Evolutionary conservation across 2,797 vertebrate genomes (phyloP), one percentile per base, ranked within the genome.

Genomic region (Tolypeutes matacus): DNA sequence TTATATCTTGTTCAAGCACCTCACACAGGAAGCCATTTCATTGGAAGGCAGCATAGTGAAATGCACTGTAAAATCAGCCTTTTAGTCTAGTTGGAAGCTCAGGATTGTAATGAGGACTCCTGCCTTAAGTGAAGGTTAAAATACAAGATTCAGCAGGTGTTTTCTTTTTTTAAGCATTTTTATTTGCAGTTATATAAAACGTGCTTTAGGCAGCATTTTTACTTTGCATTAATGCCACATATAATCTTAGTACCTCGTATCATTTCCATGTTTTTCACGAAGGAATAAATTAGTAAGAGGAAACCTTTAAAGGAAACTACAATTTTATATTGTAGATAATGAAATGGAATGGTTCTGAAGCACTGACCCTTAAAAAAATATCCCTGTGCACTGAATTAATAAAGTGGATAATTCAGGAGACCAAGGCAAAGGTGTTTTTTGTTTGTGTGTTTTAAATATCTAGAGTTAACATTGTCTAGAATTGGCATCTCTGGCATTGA

Each of bases 101-200:
- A 89, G 93, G 80, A 60, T 93, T 92, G 92, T 95, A 89, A 81
- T 86, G 93, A 96, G 25, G 49, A 29, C 46, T 53, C 23, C 58
- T 64, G 29, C n/a, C 84, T 77, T 83, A 78, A 92, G 51, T 56
- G n/a, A 73, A 84, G 56, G 15, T 89, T 86, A 91, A 90, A 93
- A 87, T 82, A 65, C 76, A 87, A 95, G 91, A 69, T 86, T 70
- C 92, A 83, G 91, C 91, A 96, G 90, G 95, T 86, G 81, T 80
- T 96, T 97, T 95, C 10, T 56, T 56, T 53, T 53, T 53, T 29
- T 82, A 64, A 87, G 85, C 76, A 70, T 94, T 95, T 96, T 97
- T 97, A 97, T 97, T 97, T 67, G 1, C 95, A 92, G 86, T 97
- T 98, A 95, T 97, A 96, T 96, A 96, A 96, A 97, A 97, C 92